Conservation (phyloP, 2,888 invertebrate genomes). For the Agrochola lota region DNA sequence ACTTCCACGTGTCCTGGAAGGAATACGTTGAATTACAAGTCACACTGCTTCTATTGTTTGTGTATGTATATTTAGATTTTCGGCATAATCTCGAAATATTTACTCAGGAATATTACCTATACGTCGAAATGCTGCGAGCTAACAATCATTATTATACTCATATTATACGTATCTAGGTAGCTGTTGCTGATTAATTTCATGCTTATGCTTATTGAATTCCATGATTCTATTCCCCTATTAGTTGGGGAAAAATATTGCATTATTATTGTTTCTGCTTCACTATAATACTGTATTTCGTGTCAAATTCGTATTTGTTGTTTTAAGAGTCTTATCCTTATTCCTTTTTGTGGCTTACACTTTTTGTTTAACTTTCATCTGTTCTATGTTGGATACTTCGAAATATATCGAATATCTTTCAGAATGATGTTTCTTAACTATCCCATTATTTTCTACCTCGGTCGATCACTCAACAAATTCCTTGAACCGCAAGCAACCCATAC, state of each 20-base stretch:
- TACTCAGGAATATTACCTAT: constrained; percentile 4
- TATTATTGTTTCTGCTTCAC: background rate
- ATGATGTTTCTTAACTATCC: background rate
- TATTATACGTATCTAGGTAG: background rate
- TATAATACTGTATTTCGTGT: background rate
- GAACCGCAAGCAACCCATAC: constrained; percentile 8
- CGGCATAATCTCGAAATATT: background rate
- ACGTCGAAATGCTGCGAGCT: background rate
- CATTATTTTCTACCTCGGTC: background rate
- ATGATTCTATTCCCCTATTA: background rate
- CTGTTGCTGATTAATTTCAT: background rate
- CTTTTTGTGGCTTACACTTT: background rate
- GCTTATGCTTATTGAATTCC: background rate
- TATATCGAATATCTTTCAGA: background rate
- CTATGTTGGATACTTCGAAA: background rate
- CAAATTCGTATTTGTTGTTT: background rate
- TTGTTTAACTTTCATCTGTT: background rate
- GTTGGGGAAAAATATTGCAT: background rate
- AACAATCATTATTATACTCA: background rate
- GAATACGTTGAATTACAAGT: no score
- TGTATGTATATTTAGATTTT: background rate
- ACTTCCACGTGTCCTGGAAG: no score
- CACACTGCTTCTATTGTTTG: no score
- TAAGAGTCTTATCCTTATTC: background rate
- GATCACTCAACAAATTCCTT: constrained; percentile 9